Conservation (phyloP, 2,888 invertebrate species). For the Lepeophtheirus nordmannii region DNA sequence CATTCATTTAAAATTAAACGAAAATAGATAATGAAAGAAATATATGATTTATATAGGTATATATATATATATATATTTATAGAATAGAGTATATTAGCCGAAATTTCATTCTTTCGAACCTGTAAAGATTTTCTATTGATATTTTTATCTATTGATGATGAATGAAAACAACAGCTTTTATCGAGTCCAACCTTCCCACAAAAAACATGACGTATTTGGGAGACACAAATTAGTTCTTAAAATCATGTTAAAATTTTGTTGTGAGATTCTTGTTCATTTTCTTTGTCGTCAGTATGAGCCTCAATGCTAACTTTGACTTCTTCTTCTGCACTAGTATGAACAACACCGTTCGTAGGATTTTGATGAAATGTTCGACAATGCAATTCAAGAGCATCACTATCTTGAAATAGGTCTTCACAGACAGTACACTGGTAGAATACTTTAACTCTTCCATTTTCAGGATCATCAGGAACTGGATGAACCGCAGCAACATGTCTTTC, state of each 20-base stretch:
- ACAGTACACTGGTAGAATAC: neutral
- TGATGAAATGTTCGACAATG: neutral
- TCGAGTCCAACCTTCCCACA: no score
- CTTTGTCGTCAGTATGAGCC: neutral
- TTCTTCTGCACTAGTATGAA: neutral
- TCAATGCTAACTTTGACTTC: slow-evolving; percentile 1
- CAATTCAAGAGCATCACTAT: neutral
- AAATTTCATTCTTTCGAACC: no score
- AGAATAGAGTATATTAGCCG: neutral
- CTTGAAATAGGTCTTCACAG: slow-evolving; percentile 4
- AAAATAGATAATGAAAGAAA: slow-evolving; percentile 6
- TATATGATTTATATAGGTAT: slow-evolving; percentile 7
- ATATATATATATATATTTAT: slow-evolving; percentile 1
- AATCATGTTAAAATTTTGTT: neutral
- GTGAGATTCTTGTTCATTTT: slow-evolving; percentile 8
- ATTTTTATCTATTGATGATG: no score
- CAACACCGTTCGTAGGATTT: neutral
- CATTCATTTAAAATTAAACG: slow-evolving; percentile 7
- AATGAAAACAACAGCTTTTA: no score
- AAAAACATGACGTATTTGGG: no score
- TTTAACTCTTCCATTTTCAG: slow-evolving; percentile 1
- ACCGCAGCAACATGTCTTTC: neutral
- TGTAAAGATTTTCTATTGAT: no score
- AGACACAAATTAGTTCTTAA: no score
- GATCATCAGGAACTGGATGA: neutral